phyloP scores from a whole-genome alignment of 2,113 vertebrate species.

The Erythrocercus mccallii region DNA sequence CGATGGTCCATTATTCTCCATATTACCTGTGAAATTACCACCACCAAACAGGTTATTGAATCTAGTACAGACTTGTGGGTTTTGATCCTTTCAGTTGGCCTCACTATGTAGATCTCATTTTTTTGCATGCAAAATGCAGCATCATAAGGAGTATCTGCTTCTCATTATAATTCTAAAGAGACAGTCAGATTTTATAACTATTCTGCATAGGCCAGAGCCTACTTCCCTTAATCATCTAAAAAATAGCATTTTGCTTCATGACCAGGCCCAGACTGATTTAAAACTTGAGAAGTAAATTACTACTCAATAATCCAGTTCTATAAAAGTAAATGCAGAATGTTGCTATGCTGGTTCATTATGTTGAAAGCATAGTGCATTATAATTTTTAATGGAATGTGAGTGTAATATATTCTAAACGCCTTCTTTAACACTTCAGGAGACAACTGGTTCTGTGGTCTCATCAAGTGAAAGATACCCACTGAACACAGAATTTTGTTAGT shows the following conservation, averaged over 20 bases:
- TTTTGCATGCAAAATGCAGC: neutral
- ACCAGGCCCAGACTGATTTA: neutral
- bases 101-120: neutral
- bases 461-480: neutral
- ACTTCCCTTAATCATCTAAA: neutral
- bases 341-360: neutral
- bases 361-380: neutral
- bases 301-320: neutral
- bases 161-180: neutral
- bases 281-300: slow-evolving; percentile 16
- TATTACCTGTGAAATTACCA: neutral
- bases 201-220: neutral
- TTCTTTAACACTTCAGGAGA: neutral
- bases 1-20: neutral
- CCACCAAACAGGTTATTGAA: neutral
- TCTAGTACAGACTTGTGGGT: neutral
- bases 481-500: neutral
- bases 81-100: neutral
- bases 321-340: neutral
- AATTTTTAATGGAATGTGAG: neutral
- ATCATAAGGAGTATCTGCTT: neutral
- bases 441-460: neutral
- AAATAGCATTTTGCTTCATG: neutral
- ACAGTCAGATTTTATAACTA: neutral
- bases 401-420: neutral